Percentiles rank a stretch among this genome's conserved stretches.
These are phyloP conservation scores for Echinarachnius parma DNA, from an alignment of 53 echinoderm and acorn worm species.

Conservation along the genomic window DNA sequence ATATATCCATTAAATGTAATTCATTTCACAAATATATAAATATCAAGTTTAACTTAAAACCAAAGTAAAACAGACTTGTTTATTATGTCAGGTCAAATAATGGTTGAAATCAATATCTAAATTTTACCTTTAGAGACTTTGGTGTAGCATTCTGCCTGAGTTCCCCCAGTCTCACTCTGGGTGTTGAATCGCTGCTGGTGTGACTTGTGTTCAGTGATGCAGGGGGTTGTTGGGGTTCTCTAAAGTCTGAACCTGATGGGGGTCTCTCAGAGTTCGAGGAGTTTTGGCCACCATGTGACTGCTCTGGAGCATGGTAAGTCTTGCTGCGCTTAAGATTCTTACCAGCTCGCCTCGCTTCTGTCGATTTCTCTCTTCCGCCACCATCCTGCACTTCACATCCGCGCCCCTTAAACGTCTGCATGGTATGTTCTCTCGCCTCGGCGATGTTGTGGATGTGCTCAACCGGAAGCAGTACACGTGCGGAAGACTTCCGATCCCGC, in stretches of 20 bases:
- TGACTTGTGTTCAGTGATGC: conserved; percentile 52
- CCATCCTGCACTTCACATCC: conserved; percentile 25
- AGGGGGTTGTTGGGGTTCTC: conserved; percentile 37
- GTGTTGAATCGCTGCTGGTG: conserved; percentile 33
- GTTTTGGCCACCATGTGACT: neutral
- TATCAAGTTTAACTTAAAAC: too few species aligned
- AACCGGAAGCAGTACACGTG: conserved; percentile 55
- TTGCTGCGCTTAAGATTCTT: conserved; percentile 76
- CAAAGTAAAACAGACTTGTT: too few species aligned
- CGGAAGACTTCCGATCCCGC: conserved; percentile 23
- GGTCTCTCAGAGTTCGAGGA: too few species aligned
- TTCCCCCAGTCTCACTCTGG: conserved; percentile 32
- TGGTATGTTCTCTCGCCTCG: conserved; percentile 43
- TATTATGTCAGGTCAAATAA: too few species aligned
- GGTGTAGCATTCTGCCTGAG: conserved; percentile 25
- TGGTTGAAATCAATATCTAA: too few species aligned
- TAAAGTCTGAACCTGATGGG: neutral
- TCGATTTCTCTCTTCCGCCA: conserved; percentile 44
- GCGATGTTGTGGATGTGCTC: conserved; percentile 55
- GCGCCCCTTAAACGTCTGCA: conserved; percentile 35
- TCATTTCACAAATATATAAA: too few species aligned
- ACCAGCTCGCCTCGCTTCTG: conserved; percentile 28
- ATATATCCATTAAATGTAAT: too few species aligned
- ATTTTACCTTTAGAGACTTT: conserved; percentile 32
- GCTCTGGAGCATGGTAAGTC: conserved; percentile 54